Evolutionary conservation across 2,888 invertebrate genomes (phyloP), one percentile per base, ranked within the genome.

Genomic region (Ecliptopera silaceata): DNA sequence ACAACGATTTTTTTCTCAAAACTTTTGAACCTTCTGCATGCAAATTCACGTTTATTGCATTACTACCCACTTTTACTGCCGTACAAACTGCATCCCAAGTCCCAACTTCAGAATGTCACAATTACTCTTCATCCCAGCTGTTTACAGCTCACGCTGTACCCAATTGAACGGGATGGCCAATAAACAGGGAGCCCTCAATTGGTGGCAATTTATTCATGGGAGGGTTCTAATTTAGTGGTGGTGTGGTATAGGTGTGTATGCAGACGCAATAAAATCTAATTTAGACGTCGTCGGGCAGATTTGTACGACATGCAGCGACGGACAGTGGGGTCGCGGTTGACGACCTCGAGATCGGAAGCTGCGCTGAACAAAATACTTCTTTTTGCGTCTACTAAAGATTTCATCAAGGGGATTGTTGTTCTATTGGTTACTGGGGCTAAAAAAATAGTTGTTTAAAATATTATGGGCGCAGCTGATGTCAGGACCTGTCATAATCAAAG

Each of bases 211-310:
- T 51, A 69, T 59, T 63, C 56, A 31, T 63, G 34, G 41, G 53
- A 62, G 64, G 66, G 71, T 58, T 65, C 63, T 56, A 52, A 78
- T 64, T 78, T 74, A 61, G 61, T 84, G 84, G 87, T 70, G 64
- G 51, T 65, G 67, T 61, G 58, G 52, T 69, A 66, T 71, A 71
- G 72, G 74, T 77, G 76, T 70, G 73, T 78, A 77, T 77, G 78
- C 86, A 85, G 88, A 86, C 89, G 88, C 83, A 89, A 89, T 90
- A 90, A 91, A 90, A 90, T 91, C 90, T 89, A 91, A 91, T 91
- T 90, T 91, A 90, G 88, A 88, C 88, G 82, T 89, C 75, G 80
- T 86, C 42, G 42, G 42, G 41, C 41, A 41, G 90, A 89, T 89
- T 89, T 88, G 87, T 88, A 82, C 82, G 83, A 77, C 78, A 74